Evolutionary conservation across 2,797 vertebrate genomes (phyloP).

Genomic region (Rhinatrema bivittatum): DNA sequence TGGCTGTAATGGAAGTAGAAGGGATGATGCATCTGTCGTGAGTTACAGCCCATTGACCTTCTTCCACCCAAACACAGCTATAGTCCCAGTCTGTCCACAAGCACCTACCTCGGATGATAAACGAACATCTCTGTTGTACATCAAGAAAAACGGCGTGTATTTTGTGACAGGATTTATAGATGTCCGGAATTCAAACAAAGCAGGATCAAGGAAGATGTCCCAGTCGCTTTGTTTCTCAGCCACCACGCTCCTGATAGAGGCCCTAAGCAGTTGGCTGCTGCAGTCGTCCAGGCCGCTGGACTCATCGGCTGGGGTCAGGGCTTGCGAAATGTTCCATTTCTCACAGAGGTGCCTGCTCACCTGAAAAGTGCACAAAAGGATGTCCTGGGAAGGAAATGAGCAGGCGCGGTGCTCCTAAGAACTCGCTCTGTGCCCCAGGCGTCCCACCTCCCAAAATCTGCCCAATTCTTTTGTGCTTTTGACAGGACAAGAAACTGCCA

Average conservation of each 20-base stretch:
- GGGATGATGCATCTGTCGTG: too few relatives aligned
- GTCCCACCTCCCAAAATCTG: too few relatives aligned
- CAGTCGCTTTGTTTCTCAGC: conserved; percentile 65
- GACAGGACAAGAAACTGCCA: too few relatives aligned
- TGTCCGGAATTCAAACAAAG: conserved; percentile 73
- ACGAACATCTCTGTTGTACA: conserved; percentile 75
- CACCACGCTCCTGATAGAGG: conserved; percentile 65
- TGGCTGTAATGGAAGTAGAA: background rate
- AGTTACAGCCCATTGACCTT: background rate
- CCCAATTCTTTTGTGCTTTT: too few relatives aligned
- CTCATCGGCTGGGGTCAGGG: conserved; percentile 58
- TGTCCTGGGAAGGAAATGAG: background rate
- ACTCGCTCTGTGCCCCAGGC: too few relatives aligned
- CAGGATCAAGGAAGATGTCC: conserved; percentile 73
- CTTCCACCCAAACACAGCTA: background rate
- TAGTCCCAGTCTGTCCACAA: too few relatives aligned
- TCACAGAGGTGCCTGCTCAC: conserved; percentile 65
- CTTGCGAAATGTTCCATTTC: conserved; percentile 69
- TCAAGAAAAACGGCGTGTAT: conserved; percentile 75
- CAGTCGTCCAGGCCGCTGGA: conserved; percentile 52
- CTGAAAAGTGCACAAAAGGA: conserved; percentile 34
- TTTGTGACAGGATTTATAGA: conserved; percentile 68
- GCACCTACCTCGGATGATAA: conserved; percentile 51
- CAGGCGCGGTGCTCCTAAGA: background rate
- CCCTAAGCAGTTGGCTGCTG: conserved; percentile 51